Evolutionary conservation across 2,888 invertebrate genomes (phyloP).

Genomic region (Dichetophora obliterata): DNA sequence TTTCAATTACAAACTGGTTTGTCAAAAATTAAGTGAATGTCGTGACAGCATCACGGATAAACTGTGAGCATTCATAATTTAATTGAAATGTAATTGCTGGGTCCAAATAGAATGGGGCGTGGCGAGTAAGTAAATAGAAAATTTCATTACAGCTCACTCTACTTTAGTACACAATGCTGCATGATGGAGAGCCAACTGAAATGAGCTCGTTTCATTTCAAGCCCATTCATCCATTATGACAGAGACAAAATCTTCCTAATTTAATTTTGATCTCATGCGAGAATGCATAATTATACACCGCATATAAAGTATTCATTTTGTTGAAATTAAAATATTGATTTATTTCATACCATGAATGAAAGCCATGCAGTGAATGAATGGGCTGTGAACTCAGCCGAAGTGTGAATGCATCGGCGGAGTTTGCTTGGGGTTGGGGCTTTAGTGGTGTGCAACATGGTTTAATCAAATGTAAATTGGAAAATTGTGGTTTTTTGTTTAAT

Average conservation of each 20-base stretch:
- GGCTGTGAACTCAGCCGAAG: background rate
- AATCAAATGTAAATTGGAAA: constrained; percentile 53
- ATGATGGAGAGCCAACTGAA: background rate
- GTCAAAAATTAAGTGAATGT: background rate
- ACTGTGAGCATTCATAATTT: constrained; percentile 11
- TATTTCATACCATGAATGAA: constrained; percentile 6
- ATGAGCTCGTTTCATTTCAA: constrained; percentile 13
- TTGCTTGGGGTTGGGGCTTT: background rate
- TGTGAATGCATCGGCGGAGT: background rate
- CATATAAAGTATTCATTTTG: constrained; percentile 25
- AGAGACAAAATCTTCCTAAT: constrained; percentile 33
- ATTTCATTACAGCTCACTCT: constrained; percentile 1
- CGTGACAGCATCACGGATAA: background rate
- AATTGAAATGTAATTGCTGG: constrained; percentile 24
- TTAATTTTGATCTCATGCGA: constrained; percentile 34
- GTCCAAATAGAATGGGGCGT: background rate
- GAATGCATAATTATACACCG: constrained; percentile 31
- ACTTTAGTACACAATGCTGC: background rate
- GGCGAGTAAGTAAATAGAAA: background rate
- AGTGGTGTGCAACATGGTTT: constrained; percentile 43
- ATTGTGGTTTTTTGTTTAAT: constrained; percentile 55
- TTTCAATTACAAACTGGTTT: background rate
- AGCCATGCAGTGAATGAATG: background rate
- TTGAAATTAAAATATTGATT: constrained; percentile 37
- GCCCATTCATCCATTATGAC: constrained; percentile 27